Evolutionary conservation across 2,113 vertebrate species (phyloP).

Genomic region (Struthio camelus): DNA sequence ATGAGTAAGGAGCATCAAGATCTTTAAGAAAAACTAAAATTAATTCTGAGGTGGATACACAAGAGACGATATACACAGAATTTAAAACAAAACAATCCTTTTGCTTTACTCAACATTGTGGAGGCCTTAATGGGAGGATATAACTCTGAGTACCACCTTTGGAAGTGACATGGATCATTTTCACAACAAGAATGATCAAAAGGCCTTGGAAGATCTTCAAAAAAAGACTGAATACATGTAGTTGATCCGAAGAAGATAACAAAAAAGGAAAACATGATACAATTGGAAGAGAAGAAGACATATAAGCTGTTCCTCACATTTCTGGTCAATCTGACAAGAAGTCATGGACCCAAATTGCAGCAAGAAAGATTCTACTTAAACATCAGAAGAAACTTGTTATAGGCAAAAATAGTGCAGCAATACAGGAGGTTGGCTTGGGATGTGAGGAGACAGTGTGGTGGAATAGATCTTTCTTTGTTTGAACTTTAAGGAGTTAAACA

Average conservation of each 20-base stretch:
- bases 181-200: neutral
- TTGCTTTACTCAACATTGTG: neutral
- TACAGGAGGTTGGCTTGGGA: neutral
- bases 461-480: neutral
- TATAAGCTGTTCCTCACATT: neutral
- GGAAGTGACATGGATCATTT: neutral
- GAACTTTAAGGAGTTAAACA: neutral
- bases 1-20: neutral
- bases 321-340: neutral
- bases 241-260: neutral
- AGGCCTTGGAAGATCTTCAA: neutral
- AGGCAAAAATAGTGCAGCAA: neutral
- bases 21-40: neutral
- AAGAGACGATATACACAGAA: neutral
- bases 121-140: neutral
- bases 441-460: neutral
- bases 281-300: neutral
- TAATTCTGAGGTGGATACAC: neutral
- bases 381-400: neutral
- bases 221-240: neutral
- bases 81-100: neutral
- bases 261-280: neutral
- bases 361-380: neutral
- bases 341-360: neutral
- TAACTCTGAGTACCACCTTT: neutral